Conservation (phyloP, 2,888 invertebrate species). For the Caenorhabditis sinica region DNA sequence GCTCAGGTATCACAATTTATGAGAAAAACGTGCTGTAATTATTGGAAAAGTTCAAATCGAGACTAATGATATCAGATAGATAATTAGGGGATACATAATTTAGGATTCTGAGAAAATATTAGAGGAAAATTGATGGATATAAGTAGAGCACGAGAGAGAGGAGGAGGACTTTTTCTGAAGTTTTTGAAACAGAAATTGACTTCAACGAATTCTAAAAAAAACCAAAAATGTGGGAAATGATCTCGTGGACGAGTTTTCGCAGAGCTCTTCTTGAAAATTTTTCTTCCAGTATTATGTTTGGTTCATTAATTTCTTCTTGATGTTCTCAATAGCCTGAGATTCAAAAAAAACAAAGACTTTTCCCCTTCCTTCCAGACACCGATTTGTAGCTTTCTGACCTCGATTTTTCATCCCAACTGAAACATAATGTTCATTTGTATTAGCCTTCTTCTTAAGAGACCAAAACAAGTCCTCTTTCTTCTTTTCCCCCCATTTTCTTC, state of each 20-base stretch:
- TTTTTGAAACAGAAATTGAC: background rate
- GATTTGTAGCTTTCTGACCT: background rate
- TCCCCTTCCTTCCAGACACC: background rate
- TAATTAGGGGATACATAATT: background rate
- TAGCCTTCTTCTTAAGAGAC: background rate
- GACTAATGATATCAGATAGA: background rate
- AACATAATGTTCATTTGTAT: conserved; percentile 8
- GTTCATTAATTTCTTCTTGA: too few species aligned
- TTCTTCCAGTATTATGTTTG: too few species aligned
- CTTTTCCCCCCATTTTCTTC: background rate
- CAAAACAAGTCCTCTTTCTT: conserved; percentile 11
- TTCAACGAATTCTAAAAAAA: too few species aligned
- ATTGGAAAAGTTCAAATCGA: background rate
- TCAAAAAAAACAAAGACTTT: too few species aligned
- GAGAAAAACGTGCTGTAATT: background rate
- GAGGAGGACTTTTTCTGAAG: background rate
- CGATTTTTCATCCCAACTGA: background rate
- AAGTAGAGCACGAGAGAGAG: background rate
- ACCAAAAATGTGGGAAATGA: too few species aligned
- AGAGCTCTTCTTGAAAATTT: too few species aligned
- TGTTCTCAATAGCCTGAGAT: too few species aligned
- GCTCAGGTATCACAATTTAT: background rate
- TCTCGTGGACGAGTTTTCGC: too few species aligned
- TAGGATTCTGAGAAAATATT: background rate
- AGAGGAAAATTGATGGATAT: background rate